Conservation (phyloP, 2,888 invertebrate genomes). For the Pterostichus madidus region DNA sequence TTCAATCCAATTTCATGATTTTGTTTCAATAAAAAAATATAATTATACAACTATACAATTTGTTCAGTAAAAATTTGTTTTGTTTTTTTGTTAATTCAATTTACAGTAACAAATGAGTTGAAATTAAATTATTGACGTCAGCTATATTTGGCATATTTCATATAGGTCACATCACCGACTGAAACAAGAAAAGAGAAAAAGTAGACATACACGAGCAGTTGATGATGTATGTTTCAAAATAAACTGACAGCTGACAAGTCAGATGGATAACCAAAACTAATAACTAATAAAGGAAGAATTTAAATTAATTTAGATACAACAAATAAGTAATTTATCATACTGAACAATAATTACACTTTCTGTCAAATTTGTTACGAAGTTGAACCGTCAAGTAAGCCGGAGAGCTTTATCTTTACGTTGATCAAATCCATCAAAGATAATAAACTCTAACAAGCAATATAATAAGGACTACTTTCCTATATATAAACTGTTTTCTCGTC, state of each 20-base stretch:
- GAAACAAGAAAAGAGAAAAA: constrained; percentile 33
- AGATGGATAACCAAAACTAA: constrained; percentile 52
- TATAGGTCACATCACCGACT: constrained; percentile 7
- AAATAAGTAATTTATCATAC: constrained; percentile 37
- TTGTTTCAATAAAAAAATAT: neutral
- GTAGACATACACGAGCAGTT: constrained; percentile 25
- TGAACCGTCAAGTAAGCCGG: neutral
- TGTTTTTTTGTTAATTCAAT: no score
- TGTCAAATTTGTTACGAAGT: constrained; percentile 37
- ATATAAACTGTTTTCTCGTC: no score
- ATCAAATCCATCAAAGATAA: no score
- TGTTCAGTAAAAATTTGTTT: no score
- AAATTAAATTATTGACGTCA: constrained; percentile 12
- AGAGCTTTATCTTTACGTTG: no score
- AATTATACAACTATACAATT: no score
- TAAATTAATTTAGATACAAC: constrained; percentile 54
- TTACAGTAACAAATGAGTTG: constrained; percentile 6
- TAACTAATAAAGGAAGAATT: constrained; percentile 51
- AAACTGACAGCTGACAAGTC: constrained; percentile 48
- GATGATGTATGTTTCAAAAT: constrained; percentile 56
- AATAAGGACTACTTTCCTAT: no score
- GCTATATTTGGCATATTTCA: constrained; percentile 1
- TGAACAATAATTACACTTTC: constrained; percentile 29
- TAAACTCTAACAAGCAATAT: no score
- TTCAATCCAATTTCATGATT: neutral